Evolutionary conservation across 2,888 invertebrate species (phyloP), one percentile per base, ranked within the genome.

Genomic region (Leptinotarsa juncta): DNA sequence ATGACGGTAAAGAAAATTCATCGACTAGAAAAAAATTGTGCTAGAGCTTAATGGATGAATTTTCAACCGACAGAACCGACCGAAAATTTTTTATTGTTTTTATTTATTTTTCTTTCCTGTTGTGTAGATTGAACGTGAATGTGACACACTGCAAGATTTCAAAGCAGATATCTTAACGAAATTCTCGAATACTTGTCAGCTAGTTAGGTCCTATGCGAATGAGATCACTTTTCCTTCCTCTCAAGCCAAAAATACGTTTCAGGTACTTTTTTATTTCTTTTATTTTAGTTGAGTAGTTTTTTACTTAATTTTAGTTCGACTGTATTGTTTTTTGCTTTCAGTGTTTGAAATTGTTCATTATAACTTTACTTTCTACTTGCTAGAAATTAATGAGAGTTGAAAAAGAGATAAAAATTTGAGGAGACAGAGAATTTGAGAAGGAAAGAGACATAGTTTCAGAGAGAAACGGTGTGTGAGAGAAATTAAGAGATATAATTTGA

Each of bases 81-180:
- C 12, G 42, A 42, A 16, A 20, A 53, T 2, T 85, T 84, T 84
- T 82, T 50, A 77, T 79, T 83, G 74, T 82, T 83, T 76, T 73
- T 80, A 51, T 70, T 70, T 70, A 65, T 32, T 62, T 70, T 70
- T 84, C 89, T 81, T 81, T 83, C 79, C 72, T 79, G 77, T 80
- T 79, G 70, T 84, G 71, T 91, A 94, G 93, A 93, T 92, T 88
- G 91, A 92, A 88, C 91, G 90, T 85, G 93, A 93, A 87, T 92
- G 91, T 88, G 89, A 89, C 81, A 90, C 90, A 86, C 90, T 92
- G 86, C 89, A 90, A 80, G 90, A 84, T 73, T 72, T 83, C 75
- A 85, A 83, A 82, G 82, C 81, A 74, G 82, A 83, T 74, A 77
- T 87, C 79, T 80, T 83, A 70, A 78, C 80, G 79, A 86, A 85